Percentiles rank a stretch among this genome's conserved stretches.
phyloP scores from a whole-genome alignment of 2,113 vertebrate genomes.

The Oncorhynchus masou region DNA sequence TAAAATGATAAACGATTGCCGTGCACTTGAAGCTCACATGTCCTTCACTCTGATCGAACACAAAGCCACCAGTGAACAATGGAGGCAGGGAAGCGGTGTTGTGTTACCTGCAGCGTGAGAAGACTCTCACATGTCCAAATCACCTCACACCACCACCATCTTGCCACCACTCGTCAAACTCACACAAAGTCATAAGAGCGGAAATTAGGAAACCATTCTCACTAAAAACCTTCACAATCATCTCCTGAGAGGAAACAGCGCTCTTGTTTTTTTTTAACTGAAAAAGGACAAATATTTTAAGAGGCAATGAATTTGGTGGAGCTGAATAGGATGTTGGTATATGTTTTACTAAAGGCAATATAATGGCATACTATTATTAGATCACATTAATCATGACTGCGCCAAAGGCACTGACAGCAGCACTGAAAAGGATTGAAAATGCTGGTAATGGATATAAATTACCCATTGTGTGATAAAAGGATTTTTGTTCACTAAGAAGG shows the following conservation, averaged over 20 bases:
- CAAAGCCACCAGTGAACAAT: background rate
- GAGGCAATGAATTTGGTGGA: constrained; percentile 99
- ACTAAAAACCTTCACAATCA: constrained; percentile 69
- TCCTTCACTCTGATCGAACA: background rate
- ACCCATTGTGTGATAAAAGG: constrained; percentile 99
- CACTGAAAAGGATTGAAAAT: constrained; percentile 99
- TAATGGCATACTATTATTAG: constrained; percentile 99
- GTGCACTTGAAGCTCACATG: background rate
- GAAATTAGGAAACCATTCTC: constrained; percentile 54
- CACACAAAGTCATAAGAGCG: constrained; percentile 48
- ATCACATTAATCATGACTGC: constrained; percentile 99
- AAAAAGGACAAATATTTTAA: constrained; percentile 87
- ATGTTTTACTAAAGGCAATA: constrained; percentile 99
- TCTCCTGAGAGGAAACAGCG: constrained; percentile 87
- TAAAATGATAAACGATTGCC: background rate
- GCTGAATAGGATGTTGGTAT: constrained; percentile 99
- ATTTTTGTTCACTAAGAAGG: constrained; percentile 99
- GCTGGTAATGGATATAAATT: constrained; percentile 99
- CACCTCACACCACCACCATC: constrained; percentile 31
- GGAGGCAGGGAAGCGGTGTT: background rate
- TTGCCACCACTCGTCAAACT: constrained; percentile 50
- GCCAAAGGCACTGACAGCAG: constrained; percentile 99
- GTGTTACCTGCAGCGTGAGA: background rate
- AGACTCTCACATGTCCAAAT: background rate
- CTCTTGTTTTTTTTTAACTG: constrained; percentile 91